Conservation (phyloP, 2,113 vertebrate genomes). For the Himantopus leucocephalus region DNA sequence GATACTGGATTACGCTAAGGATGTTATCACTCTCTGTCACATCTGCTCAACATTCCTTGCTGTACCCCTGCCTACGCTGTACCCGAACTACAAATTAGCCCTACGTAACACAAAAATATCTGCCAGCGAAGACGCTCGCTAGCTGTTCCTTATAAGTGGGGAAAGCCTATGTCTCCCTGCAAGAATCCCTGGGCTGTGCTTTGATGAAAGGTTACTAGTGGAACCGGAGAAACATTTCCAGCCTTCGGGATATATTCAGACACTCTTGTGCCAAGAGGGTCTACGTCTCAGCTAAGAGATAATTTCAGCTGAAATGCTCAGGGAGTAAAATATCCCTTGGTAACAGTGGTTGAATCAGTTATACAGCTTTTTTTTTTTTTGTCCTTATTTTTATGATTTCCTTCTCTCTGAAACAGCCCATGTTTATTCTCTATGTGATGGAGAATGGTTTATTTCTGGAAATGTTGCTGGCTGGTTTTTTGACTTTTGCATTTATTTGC, state of each 20-base stretch:
- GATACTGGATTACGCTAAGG: neutral
- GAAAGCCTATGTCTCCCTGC: neutral
- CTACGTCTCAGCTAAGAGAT: neutral
- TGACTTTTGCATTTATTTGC: neutral
- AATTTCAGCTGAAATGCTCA: neutral
- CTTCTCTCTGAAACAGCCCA: neutral
- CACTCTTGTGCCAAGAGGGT: neutral
- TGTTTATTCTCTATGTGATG: neutral
- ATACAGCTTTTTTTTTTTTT: neutral
- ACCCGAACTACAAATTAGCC: neutral
- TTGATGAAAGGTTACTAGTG: neutral
- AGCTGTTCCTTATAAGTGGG: neutral
- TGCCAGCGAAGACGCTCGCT: neutral
- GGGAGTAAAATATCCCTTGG: neutral
- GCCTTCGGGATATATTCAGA: neutral
- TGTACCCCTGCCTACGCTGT: slow-evolving; percentile 21
- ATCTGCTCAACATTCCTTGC: slow-evolving; percentile 10
- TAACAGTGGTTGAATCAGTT: neutral
- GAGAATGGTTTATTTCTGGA: neutral
- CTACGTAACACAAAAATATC: neutral
- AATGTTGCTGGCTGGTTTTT: neutral
- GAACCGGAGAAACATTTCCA: neutral
- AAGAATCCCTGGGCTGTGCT: neutral
- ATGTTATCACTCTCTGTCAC: slow-evolving; percentile 18
- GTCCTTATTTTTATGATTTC: neutral